Evolutionary conservation across 2,888 invertebrate species (phyloP).

Genomic region (Gymnosoma rotundatum): DNA sequence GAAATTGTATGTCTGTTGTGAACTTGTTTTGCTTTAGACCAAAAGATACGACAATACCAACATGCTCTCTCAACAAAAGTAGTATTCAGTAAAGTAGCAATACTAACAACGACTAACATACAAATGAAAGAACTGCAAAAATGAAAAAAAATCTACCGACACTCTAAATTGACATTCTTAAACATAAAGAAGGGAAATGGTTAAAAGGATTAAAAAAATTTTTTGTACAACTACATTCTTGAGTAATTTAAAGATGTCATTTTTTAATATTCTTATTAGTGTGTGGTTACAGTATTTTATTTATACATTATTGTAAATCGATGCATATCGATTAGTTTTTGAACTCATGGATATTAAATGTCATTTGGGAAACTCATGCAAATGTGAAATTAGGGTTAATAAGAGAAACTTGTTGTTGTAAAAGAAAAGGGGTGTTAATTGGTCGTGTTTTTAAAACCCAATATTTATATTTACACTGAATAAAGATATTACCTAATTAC

Average conservation of each 20-base stretch:
- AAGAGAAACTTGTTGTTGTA: background rate
- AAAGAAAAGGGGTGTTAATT: too few relatives aligned
- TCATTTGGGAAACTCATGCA: conserved; percentile 23
- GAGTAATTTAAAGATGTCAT: conserved; percentile 34
- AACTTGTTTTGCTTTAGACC: too few relatives aligned
- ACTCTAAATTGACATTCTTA: conserved; percentile 63
- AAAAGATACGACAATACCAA: background rate
- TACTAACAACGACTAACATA: too few relatives aligned
- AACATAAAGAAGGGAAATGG: conserved; percentile 22
- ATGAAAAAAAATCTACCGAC: conserved; percentile 8
- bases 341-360: conserved; percentile 30
- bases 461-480: too few relatives aligned
- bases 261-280: conserved; percentile 14
- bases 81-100: background rate
- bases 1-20: too few relatives aligned
- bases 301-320: background rate
- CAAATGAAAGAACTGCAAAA: background rate
- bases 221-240: conserved; percentile 6
- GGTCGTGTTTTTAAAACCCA: too few relatives aligned
- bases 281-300: conserved; percentile 7
- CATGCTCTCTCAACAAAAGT: background rate
- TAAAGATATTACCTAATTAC: too few relatives aligned
- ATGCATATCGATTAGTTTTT: background rate
- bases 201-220: conserved; percentile 10
- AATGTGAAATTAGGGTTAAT: conserved; percentile 55